Base-by-base conservation (phyloP, 2,888 invertebrate species). In the Actias luna region DNA sequence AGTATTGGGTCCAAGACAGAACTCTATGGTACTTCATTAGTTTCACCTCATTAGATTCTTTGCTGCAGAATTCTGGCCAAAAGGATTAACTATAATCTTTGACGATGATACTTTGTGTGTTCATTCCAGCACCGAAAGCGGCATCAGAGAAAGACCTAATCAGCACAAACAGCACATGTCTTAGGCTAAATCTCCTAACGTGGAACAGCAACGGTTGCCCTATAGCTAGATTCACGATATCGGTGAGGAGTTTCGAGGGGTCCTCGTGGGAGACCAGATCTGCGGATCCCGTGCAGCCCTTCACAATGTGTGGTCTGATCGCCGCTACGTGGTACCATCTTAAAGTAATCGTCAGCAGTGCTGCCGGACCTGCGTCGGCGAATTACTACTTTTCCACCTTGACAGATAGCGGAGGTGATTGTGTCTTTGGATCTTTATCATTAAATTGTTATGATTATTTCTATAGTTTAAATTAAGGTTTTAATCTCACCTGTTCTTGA, bases 161-260 rank as follows among this genome's bases (percentile, higher is more conserved):
- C 68, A 91, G 94, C 22, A 94, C 96, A 16, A 98, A 98, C 85
- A 95, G 96, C 64, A 96, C 96, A 3, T 96, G 96, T 73, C 94
- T 97, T 14, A 95, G 96, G 62, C 91, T 98, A 39, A 96, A 97
- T 82, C 93, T 98, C 55, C 93, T 95, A 52, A 95, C 96, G 10
- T 98, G 98, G 98, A 96, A 96, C 72, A 96, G 96, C 80, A 96
- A 97, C 60, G 97, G 97, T 35, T 98, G 98, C 83, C 95, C 96
- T 0, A 95, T 98, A 70, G 94, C 93, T 63, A 95, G 96, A 76
- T 97, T 97, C 81, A 94, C 95, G n/a, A 94, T 98, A 25, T 96
- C 96, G 73, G 93, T 95, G 73, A 89, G 93, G 58, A 86, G 91
- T 22, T 87, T 94, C 65, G 93, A 85, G 35, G 90, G 90, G 46